Conservation (phyloP, 2,888 invertebrate genomes). For the Aspidiotus destructor region DNA sequence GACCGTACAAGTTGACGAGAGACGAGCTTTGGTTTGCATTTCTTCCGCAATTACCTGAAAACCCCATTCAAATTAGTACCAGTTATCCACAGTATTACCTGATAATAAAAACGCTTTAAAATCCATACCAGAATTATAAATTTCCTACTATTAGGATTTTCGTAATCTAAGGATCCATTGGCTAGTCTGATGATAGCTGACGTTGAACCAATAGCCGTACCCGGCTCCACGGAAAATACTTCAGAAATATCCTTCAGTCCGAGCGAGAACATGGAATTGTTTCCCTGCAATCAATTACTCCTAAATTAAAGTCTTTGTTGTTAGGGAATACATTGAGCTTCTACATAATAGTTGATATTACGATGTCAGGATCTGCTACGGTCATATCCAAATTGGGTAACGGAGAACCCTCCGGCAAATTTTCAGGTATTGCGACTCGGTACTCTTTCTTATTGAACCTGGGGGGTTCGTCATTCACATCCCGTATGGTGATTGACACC, state of each 20-base stretch:
- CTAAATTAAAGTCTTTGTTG: too few species aligned
- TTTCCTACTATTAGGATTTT: conserved; percentile 83
- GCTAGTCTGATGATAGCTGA: conserved; percentile 71
- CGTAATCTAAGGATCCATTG: conserved; percentile 72
- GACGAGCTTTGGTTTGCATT: conserved; percentile 60
- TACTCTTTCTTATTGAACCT: conserved; percentile 73
- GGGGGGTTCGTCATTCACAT: conserved; percentile 83
- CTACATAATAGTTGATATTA: conserved; percentile 40
- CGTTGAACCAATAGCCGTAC: conserved; percentile 66
- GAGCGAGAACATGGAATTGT: conserved; percentile 71
- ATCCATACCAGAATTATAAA: conserved; percentile 65
- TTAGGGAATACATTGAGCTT: not conserved
- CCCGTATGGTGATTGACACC: conserved; percentile 72
- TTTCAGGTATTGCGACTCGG: conserved; percentile 69
- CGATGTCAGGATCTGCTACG: conserved; percentile 76
- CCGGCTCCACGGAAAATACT: conserved; percentile 74
- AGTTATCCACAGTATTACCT: not conserved
- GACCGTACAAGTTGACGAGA: conserved; percentile 75
- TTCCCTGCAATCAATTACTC: conserved; percentile 51
- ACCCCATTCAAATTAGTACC: not conserved
- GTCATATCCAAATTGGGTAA: conserved; percentile 73
- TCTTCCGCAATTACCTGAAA: conserved; percentile 71
- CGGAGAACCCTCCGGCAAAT: conserved; percentile 68
- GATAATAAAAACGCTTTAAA: not conserved
- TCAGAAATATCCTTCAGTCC: conserved; percentile 69